phyloP scores from a whole-genome alignment of 2,113 vertebrate species.

The Campylorhamphus procurvoides region DNA sequence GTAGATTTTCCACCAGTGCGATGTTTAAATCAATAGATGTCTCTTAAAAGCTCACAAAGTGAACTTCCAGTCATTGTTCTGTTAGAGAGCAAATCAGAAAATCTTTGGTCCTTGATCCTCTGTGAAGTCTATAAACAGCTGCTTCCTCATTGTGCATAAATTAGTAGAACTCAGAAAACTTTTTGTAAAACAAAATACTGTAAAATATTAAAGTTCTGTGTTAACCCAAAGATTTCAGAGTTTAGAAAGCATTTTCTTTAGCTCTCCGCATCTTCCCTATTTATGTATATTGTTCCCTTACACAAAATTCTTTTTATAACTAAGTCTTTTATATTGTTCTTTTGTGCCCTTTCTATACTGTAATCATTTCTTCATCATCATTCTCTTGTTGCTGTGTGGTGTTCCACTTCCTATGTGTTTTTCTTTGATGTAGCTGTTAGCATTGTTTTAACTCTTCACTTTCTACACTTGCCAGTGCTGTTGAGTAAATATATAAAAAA shows the following conservation, averaged over 20 bases:
- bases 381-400: conserved; percentile 26
- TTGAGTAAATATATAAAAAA: neutral
- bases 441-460: conserved; percentile 42
- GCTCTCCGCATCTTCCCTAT: conserved; percentile 10
- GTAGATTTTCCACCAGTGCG: neutral
- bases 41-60: neutral
- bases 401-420: neutral
- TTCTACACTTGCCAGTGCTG: neutral
- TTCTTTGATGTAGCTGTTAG: conserved; percentile 50
- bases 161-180: neutral
- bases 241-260: conserved; percentile 26
- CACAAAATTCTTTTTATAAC: conserved; percentile 47
- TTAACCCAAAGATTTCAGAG: neutral
- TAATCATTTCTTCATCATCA: conserved; percentile 49
- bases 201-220: neutral
- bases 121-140: neutral
- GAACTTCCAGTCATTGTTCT: neutral
- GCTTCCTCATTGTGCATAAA: neutral
- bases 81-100: neutral
- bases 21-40: neutral
- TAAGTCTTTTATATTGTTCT: conserved; percentile 33
- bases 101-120: neutral
- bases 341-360: conserved; percentile 41
- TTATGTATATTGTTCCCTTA: conserved; percentile 26
- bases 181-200: neutral